Conservation (phyloP, 2,888 invertebrate species). For the Hydriomena furcata region DNA sequence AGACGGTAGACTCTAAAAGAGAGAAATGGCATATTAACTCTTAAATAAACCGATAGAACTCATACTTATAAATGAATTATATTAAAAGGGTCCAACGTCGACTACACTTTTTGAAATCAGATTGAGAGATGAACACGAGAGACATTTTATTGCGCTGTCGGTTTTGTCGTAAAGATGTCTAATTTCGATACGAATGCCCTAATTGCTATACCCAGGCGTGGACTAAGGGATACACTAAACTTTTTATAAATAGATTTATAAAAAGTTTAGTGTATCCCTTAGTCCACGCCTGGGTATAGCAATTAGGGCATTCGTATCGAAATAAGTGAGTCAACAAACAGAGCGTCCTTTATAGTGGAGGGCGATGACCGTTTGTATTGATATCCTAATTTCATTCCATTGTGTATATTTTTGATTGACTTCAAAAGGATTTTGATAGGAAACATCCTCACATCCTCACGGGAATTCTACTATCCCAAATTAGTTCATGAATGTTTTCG, state of each 20-base stretch:
- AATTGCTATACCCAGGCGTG: slow-evolving; percentile 47
- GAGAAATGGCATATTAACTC: no score
- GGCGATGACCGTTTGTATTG: slow-evolving; percentile 56
- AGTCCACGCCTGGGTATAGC: slow-evolving; percentile 34
- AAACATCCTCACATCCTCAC: slow-evolving; percentile 4
- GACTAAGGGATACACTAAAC: background rate
- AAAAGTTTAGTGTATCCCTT: no score
- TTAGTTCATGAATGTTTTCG: no score
- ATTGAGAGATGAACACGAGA: no score
- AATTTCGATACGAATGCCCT: slow-evolving; percentile 61
- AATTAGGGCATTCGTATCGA: slow-evolving; percentile 63
- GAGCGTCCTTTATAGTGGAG: slow-evolving; percentile 58
- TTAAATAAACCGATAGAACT: no score
- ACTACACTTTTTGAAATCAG: no score
- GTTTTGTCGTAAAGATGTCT: no score
- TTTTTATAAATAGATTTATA: no score
- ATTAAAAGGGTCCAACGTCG: no score
- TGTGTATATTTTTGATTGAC: slow-evolving; percentile 35
- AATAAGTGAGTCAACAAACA: slow-evolving; percentile 71
- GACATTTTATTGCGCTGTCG: no score
- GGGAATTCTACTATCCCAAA: background rate
- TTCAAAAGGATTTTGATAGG: slow-evolving; percentile 23
- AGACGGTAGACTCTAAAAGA: no score
- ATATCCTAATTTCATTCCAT: slow-evolving; percentile 44
- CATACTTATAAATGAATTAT: no score